Evolutionary conservation across 2,113 vertebrate species (phyloP).

Genomic region (Alligator sinensis): DNA sequence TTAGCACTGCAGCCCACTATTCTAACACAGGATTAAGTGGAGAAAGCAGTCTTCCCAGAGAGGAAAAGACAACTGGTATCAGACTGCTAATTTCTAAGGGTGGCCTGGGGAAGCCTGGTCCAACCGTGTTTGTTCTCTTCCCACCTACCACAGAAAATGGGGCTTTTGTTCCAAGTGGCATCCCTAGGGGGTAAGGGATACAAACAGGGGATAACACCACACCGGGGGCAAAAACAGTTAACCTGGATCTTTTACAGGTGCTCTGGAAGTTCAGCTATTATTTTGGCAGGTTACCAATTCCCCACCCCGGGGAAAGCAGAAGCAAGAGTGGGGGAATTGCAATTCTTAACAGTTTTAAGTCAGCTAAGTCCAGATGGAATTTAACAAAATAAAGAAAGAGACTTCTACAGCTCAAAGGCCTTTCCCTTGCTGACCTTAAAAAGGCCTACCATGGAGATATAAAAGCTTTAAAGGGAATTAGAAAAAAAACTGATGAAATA

Average conservation of each 20-base stretch:
- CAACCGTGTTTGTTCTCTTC: neutral
- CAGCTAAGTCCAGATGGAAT: neutral
- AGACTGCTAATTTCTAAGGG: neutral
- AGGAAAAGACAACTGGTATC: neutral
- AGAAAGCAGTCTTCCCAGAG: neutral
- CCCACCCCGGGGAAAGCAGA: neutral
- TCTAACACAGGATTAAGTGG: neutral
- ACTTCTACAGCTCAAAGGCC: neutral
- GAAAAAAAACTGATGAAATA: neutral
- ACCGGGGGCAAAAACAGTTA: too few relatives aligned
- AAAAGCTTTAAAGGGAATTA: neutral
- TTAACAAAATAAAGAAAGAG: neutral
- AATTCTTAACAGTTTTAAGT: neutral
- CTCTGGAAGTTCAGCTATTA: neutral
- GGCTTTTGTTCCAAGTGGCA: neutral
- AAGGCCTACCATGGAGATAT: neutral
- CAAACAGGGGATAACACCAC: too few relatives aligned
- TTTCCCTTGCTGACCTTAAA: neutral
- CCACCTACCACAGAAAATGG: neutral
- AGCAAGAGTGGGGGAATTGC: neutral
- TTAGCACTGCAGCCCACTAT: neutral
- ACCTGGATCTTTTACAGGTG: neutral
- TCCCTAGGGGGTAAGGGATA: neutral
- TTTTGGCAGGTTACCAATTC: neutral
- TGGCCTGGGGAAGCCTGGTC: neutral